Percentiles rank a stretch among this genome's conserved stretches.
phyloP scores from a whole-genome alignment of 2,113 vertebrate species.

The Zapus hudsonius region DNA sequence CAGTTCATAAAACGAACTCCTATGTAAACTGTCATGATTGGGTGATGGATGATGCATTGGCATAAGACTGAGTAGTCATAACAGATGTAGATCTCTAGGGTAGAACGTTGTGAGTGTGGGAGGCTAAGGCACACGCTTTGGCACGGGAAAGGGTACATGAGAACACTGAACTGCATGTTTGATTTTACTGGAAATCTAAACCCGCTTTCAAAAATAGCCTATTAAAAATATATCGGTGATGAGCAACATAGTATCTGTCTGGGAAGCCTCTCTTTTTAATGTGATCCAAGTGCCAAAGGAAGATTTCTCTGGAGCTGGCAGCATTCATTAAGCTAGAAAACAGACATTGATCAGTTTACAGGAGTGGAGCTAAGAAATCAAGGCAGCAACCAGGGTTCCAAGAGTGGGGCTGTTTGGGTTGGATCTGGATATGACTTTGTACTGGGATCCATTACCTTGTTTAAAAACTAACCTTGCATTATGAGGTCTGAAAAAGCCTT shows the following conservation, averaged over 20 bases:
- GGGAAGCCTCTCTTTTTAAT: slow-evolving; percentile 7
- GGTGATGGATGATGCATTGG: neutral
- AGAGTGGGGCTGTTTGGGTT: neutral
- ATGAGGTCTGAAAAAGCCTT: neutral
- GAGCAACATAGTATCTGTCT: slow-evolving; percentile 13
- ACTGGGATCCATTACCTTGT: neutral
- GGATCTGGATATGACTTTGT: neutral
- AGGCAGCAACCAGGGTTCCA: neutral
- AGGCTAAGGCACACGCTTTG: no score
- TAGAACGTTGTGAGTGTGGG: neutral
- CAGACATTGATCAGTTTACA: neutral
- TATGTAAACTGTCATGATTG: neutral
- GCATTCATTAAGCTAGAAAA: neutral
- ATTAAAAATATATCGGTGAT: neutral
- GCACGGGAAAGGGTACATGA: fast-evolving
- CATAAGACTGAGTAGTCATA: fast-evolving
- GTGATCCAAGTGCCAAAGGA: neutral
- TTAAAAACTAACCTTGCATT: neutral
- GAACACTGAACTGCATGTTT: neutral
- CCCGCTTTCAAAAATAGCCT: neutral
- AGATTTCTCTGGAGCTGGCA: neutral
- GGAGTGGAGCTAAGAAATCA: slow-evolving; percentile 28
- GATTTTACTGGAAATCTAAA: neutral
- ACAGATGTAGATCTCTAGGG: neutral
- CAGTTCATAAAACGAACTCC: neutral